Evolutionary conservation across 2,113 vertebrate genomes (phyloP).

Genomic region (Mystacornis crossleyi): DNA sequence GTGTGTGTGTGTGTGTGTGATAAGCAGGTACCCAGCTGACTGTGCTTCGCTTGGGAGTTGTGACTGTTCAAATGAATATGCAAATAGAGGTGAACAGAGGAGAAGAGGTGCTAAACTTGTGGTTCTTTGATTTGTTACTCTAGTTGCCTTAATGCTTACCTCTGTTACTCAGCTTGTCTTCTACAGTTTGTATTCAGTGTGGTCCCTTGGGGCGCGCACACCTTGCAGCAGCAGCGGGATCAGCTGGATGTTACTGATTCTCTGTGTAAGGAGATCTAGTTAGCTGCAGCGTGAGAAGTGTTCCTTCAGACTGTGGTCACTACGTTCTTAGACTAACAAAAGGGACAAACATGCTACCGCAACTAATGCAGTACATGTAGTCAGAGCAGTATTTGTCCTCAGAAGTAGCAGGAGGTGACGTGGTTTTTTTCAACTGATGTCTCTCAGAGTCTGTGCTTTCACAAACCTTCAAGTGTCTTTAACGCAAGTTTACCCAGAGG

Average conservation of each 20-base stretch:
- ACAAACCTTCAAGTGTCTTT: conserved; percentile 68
- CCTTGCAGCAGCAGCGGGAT: neutral
- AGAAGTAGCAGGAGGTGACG: neutral
- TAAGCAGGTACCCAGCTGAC: neutral
- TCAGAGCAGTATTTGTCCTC: conserved; percentile 22
- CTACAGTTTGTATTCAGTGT: neutral
- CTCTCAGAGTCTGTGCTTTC: conserved; percentile 51
- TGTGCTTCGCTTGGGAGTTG: neutral
- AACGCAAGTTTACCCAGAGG: conserved; percentile 14
- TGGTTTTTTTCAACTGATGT: conserved; percentile 14
- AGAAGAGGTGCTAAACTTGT: conserved; percentile 55
- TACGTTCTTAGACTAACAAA: neutral
- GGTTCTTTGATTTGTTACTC: conserved; percentile 16
- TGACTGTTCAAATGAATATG: neutral
- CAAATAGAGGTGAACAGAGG: neutral
- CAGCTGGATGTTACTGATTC: neutral
- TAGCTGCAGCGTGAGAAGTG: neutral
- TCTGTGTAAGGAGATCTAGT: neutral
- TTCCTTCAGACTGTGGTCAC: neutral
- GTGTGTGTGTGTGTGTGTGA: neutral
- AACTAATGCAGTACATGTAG: neutral
- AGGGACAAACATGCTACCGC: neutral
- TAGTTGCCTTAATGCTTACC: conserved; percentile 58
- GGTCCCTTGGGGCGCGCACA: neutral
- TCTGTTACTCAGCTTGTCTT: conserved; percentile 20